Evolutionary conservation across 2,113 vertebrate genomes (phyloP), one percentile per base, ranked within the genome.

Genomic region (Cervus canadensis): DNA sequence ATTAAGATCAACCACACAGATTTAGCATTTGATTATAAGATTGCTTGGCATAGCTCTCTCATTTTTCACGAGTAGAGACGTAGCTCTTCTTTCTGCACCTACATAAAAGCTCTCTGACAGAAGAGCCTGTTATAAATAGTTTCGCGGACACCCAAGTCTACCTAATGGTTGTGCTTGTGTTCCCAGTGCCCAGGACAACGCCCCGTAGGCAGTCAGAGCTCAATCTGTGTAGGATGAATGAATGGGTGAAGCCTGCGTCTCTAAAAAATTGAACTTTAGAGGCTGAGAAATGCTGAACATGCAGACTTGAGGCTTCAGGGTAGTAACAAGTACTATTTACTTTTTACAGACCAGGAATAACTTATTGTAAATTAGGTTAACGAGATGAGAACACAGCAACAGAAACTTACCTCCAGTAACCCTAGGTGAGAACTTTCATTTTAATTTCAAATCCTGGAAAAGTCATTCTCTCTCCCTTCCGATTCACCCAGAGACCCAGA

Each of bases 401-500:
- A 76, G 48, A 94, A 76, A 76, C 26, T 36, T 67, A 33, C 17
- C 28, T 64, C 62, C 56, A 57, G 25, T 76, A 92, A 92, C 23
- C 71, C 26, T 71, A 57, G 30, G 28, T 84, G n/a, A 57, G 19
- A 85, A 54, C 33, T 71, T 84, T 50, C 36, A 28, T 89, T 91
- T 94, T 74, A 48, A 89, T 95, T 89, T 90, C 56, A 87, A 89
- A n/a, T 87, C 62, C 57, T 84, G 40, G 57, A 81, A 91, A 83
- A 94, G 57, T 25, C 43, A 89, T 91, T 48, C 26, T 40, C 30
- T 40, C 23, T 43, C 16, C 17, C 15, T 92, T 12, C 43, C 5
- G 11, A 28, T 28, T 83, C 64, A 88, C 59, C 33, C n/a, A 52
- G 45, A 97, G 21, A 57, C n/a, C 64, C 71, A 71, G 67, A 36